phyloP scores from a whole-genome alignment of 35 echinoderm and acorn worm species.

The Hemicentrotus pulcherrimus region DNA sequence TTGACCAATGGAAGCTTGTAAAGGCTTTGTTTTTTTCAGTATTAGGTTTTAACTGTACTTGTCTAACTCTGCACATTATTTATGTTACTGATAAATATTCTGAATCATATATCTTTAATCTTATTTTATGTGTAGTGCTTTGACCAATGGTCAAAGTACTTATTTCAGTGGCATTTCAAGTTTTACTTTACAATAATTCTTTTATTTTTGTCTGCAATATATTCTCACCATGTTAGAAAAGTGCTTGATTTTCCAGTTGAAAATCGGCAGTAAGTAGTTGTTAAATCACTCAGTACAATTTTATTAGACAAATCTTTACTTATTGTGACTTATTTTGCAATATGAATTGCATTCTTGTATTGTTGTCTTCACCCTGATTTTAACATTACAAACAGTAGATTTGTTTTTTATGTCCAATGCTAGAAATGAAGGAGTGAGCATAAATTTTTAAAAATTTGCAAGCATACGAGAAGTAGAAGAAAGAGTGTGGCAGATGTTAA shows the following conservation, averaged over 20 bases:
- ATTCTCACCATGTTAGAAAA: neutral
- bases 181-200: neutral
- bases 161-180: neutral
- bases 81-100: neutral
- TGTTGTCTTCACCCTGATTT: neutral
- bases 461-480: neutral
- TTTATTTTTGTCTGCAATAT: neutral
- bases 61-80: neutral
- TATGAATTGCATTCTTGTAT: neutral
- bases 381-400: neutral
- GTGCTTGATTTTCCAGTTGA: neutral
- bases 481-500: neutral
- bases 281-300: neutral
- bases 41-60: slow-evolving; percentile 13
- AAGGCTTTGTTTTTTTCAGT: neutral
- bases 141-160: neutral
- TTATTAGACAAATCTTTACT: neutral
- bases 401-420: neutral
- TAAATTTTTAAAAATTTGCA: neutral
- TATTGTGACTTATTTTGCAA: neutral
- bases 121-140: neutral
- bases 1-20: neutral
- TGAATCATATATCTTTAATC: neutral
- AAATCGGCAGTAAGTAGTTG: neutral
- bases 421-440: neutral